phyloP scores from a whole-genome alignment of 1,140 invertebrate genomes.

The Dryas iulia region DNA sequence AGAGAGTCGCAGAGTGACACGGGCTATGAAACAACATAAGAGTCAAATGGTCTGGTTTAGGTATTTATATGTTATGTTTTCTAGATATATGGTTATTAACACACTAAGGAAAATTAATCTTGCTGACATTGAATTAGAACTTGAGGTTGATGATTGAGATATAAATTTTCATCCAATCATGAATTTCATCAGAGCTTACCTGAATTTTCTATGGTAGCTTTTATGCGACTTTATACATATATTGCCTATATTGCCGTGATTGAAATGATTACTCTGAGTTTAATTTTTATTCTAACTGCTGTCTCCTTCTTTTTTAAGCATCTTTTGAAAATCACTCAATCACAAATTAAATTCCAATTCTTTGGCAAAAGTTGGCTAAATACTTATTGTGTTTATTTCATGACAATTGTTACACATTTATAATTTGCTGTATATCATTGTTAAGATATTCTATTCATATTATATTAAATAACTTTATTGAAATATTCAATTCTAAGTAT shows the following conservation, averaged over 20 bases:
- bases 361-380: no score
- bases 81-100: conserved; percentile 94
- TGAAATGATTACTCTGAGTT: background rate
- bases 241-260: background rate
- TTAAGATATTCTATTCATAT: background rate
- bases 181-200: background rate
- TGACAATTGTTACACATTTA: background rate
- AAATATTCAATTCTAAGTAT: background rate
- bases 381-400: no score
- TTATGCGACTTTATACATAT: background rate
- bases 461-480: background rate
- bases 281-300: no score
- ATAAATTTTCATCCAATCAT: no score
- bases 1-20: conserved; percentile 81
- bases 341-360: no score
- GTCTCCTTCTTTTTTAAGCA: no score
- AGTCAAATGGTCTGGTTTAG: conserved; percentile 97
- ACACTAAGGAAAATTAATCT: conserved; percentile 87
- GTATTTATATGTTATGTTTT: conserved; percentile 93
- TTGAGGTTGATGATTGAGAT: conserved; percentile 85
- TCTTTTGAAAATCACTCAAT: no score
- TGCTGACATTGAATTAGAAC: conserved; percentile 87
- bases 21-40: conserved; percentile 91
- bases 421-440: background rate
- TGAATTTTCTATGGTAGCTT: background rate